phyloP scores from a whole-genome alignment of 2,888 invertebrate genomes.

The Meteorus cinctellus region DNA sequence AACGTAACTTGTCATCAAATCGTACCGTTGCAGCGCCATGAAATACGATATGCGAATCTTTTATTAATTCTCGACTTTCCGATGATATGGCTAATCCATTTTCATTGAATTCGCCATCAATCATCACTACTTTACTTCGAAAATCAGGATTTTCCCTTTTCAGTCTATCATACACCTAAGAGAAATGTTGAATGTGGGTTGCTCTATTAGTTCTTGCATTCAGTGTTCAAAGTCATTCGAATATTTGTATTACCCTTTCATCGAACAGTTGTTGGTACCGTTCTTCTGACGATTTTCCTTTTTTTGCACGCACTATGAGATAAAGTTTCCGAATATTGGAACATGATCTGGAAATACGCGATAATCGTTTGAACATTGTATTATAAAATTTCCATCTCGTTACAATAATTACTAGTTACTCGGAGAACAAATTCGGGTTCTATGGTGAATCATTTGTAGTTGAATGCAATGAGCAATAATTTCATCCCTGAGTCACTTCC shows the following conservation, averaged over 20 bases:
- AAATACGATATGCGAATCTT: slow-evolving; percentile 80
- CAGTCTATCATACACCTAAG: slow-evolving; percentile 75
- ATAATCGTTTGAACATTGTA: background rate
- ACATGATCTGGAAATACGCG: slow-evolving; percentile 61
- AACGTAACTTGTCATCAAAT: slow-evolving; percentile 82
- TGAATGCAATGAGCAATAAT: no score
- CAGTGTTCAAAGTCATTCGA: no score
- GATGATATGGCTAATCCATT: slow-evolving; percentile 75
- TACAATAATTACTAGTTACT: no score
- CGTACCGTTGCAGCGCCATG: slow-evolving; percentile 85
- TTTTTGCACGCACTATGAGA: slow-evolving; percentile 68
- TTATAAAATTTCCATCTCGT: no score
- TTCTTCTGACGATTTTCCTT: slow-evolving; percentile 65
- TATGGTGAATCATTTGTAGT: no score
- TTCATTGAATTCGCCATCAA: slow-evolving; percentile 75
- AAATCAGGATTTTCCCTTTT: slow-evolving; percentile 74
- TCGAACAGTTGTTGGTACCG: slow-evolving; percentile 67
- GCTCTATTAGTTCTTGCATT: no score
- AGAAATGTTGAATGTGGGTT: background rate
- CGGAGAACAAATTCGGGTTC: no score
- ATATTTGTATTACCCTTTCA: slow-evolving; percentile 60
- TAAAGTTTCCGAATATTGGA: slow-evolving; percentile 66
- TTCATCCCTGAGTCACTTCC: no score
- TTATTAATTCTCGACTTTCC: slow-evolving; percentile 74
- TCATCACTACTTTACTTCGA: slow-evolving; percentile 75